Evolutionary conservation across 1,140 invertebrate species (phyloP), one percentile per base, ranked within the genome.

Genomic region (Limonius californicus): DNA sequence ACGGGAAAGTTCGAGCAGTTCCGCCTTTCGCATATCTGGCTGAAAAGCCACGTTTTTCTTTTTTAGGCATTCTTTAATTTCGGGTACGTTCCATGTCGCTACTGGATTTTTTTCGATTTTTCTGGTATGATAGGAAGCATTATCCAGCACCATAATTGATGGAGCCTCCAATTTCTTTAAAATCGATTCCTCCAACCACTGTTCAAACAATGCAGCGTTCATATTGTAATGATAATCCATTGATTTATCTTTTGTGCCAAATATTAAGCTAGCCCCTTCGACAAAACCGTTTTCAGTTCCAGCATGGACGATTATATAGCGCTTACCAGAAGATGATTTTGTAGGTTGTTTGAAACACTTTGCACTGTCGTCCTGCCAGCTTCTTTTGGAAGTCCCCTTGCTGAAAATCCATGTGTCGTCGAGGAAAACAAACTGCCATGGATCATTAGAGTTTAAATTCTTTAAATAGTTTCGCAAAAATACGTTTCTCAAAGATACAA

Each of bases 371-470:
- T 32, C 4, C 11, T 32, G 27, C 27, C 27, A 32, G 11, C 4
- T 54, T 6, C 16, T 9, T 54, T 54, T 54, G 4, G 16, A 12
- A n/a, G 50, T 4, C 3, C 50, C 50, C 20, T 19, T 54, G 20
- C 16, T 20, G 14, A 54, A 54, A 20, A 54, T 23, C 50, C 50
- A 54, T 12, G 50, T 54, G 15, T 54, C 50, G 16, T 54, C 21
- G 6, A 54, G 15, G 21, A 54, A 54, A 3, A 54, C 50, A 16
- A 18, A 54, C 18, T 54, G 7, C 3, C 3, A n/a, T 23, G 50
- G 20, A 8, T 20, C 20, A 8, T 7, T 2, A 3, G 50, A 54
- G 8, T 18, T 19, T 14, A 8, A 19, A 54, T 54, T 54, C 8
- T 54, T 18, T 23, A 23, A 20, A 4, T 20, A 54, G 7, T 54